Base-by-base conservation (phyloP, 2,797 vertebrate species). In the Cheirogaleus major region DNA sequence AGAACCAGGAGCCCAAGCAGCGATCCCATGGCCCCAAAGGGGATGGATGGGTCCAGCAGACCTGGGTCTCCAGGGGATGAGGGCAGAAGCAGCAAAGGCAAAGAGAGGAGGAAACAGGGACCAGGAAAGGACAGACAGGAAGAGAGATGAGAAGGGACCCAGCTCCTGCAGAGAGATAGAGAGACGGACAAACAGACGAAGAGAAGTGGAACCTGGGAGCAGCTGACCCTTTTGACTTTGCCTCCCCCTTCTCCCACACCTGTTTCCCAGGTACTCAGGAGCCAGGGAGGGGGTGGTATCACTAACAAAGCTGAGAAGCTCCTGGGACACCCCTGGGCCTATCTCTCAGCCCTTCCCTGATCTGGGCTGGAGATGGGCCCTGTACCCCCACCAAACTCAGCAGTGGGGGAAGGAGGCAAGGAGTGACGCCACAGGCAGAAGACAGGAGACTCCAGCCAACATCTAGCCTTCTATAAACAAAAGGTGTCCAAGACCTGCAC, bases 1-100 rank as follows among this genome's bases (percentile, higher is more conserved):
- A 99, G 97, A 81, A 99, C 97, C 97, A 99, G 98, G 84, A 99
- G 98, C 95, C 98, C 98, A 96, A 98, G 93, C 80, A 79, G 97
- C 76, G 98, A 98, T 38, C 97, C 97, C 95, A 98, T 99, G 38
- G 5, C 89, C 96, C 80, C 87, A n/a, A 15, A 86, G 82, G 69
- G 85, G 78, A 63, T 59, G 70, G 86, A 23, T 38, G 87, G 76
- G 80, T 75, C 89, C 91, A 50, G 86, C 59, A 79, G 94, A 93
- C 57, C 93, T 55, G 96, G 78, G 89, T 79, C 94, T 96, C 95
- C 78, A 73, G 88, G 48, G 65, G 38, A 43, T 43, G 79, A 79
- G 93, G 78, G 81, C 3, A 75, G 93, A 93, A 76, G 94, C 92
- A 88, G 96, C 84, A 73, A 86, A 95, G 95, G 91, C 85, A 96